phyloP scores from a whole-genome alignment of 2,888 invertebrate species.

The Amitus sp. region DNA sequence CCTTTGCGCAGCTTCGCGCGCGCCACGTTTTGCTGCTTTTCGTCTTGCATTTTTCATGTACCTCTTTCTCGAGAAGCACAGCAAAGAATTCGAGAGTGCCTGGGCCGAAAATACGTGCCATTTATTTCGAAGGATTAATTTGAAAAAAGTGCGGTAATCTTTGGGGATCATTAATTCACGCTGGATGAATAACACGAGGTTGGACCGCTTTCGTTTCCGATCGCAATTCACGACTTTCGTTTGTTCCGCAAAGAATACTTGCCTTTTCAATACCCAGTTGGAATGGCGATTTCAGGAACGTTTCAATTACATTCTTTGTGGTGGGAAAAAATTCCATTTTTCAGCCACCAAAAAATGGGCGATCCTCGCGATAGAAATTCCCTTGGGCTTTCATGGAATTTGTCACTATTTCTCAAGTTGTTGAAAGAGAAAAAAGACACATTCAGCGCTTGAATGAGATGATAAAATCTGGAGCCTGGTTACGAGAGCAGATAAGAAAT shows the following conservation, averaged over 20 bases:
- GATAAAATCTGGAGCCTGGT: background rate
- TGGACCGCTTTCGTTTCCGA: slow-evolving; percentile 17
- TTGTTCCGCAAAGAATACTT: background rate
- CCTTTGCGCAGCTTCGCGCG: slow-evolving; percentile 6
- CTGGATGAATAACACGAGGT: slow-evolving; percentile 31
- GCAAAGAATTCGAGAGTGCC: slow-evolving; percentile 24
- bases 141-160: slow-evolving; percentile 28
- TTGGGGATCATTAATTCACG: slow-evolving; percentile 31
- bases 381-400: background rate
- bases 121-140: slow-evolving; percentile 35
- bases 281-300: background rate
- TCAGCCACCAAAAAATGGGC: background rate
- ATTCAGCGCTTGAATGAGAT: no score
- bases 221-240: background rate
- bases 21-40: slow-evolving; percentile 17
- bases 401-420: no score
- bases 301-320: no score
- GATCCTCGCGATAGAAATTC: background rate
- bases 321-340: background rate
- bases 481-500: slow-evolving; percentile 21
- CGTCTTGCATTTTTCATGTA: slow-evolving; percentile 23
- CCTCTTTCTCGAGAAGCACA: slow-evolving; percentile 25
- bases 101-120: slow-evolving; percentile 20
- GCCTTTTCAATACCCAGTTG: background rate
- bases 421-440: no score